Percentiles rank a stretch among this genome's conserved stretches.
Conservation (phyloP, 2,797 vertebrate species). For the Podargus strigoides region DNA sequence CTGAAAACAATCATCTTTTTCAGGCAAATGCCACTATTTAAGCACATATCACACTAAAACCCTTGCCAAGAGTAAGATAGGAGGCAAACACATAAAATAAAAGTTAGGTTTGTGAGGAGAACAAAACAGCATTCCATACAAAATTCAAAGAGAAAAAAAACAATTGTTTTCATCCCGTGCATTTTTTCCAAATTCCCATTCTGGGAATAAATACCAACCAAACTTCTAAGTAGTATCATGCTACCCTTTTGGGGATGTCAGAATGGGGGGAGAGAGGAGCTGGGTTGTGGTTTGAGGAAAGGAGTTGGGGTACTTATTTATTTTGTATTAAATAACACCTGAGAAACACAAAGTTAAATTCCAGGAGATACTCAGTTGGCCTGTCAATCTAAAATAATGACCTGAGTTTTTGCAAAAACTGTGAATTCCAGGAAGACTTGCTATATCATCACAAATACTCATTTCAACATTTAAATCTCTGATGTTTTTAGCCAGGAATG, state of each 20-base stretch:
- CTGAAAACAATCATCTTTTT: background rate
- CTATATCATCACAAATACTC: background rate
- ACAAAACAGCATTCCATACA: background rate
- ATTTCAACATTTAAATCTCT: background rate
- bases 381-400: background rate
- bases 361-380: background rate
- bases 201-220: background rate
- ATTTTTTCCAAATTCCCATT: background rate
- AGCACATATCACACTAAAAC: background rate
- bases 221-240: background rate
- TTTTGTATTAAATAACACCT: background rate
- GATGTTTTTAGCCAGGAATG: background rate
- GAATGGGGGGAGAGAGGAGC: rapidly evolving
- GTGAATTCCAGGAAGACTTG: background rate
- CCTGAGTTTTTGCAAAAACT: background rate
- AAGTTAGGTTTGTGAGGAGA: background rate
- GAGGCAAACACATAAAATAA: background rate
- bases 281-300: background rate
- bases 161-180: rapidly evolving
- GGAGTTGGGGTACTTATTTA: background rate
- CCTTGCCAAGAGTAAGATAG: background rate
- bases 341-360: background rate
- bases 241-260: background rate
- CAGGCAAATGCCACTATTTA: background rate
- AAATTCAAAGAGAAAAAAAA: background rate